Evolutionary conservation across 2,797 vertebrate species (phyloP).

Genomic region (Paguma larvata): DNA sequence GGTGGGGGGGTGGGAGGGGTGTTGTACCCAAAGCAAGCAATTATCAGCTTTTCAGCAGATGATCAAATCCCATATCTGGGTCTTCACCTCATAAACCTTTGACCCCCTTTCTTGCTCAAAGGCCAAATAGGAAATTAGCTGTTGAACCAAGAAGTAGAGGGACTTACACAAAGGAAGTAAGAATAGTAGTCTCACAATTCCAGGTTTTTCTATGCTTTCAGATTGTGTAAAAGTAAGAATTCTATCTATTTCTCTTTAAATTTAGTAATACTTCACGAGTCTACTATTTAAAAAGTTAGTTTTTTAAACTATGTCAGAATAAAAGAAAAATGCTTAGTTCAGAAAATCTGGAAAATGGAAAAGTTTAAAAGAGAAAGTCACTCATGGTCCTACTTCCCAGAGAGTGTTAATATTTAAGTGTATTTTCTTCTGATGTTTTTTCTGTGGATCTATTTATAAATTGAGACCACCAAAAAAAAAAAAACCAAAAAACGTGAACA

Average conservation of each 20-base stretch:
- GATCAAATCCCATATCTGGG: neutral
- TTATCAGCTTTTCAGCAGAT: neutral
- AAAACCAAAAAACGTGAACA: neutral
- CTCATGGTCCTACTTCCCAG: neutral
- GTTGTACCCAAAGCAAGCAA: neutral
- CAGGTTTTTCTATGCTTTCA: constrained; percentile 2
- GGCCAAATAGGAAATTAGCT: neutral
- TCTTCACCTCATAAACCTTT: neutral
- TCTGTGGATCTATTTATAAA: neutral
- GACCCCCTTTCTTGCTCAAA: neutral
- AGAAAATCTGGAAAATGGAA: constrained; percentile 44
- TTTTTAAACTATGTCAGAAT: neutral
- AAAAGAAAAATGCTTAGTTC: neutral
- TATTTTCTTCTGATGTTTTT: neutral
- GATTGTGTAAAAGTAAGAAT: constrained; percentile 6
- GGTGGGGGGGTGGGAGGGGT: neutral
- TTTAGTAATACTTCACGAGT: constrained; percentile 11
- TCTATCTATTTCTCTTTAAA: constrained; percentile 17
- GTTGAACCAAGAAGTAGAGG: neutral
- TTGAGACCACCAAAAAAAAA: neutral
- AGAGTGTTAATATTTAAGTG: neutral
- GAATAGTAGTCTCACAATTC: neutral
- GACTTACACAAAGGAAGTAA: neutral
- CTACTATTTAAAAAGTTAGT: constrained; percentile 46
- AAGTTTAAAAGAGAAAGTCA: constrained; percentile 34